Evolutionary conservation across 2,888 invertebrate species (phyloP).

Genomic region (Microctonus aethiopoides): DNA sequence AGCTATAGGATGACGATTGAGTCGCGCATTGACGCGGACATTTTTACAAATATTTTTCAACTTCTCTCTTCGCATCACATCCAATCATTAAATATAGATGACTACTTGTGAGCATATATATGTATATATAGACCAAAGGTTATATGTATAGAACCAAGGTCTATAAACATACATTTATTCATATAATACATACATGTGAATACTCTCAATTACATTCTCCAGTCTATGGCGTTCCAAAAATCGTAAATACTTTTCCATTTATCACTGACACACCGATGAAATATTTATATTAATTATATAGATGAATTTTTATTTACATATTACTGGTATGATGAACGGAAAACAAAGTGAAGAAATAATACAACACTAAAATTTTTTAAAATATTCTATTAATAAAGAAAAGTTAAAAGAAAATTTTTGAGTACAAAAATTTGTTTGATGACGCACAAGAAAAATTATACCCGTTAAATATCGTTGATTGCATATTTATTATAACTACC

Average conservation of each 20-base stretch:
- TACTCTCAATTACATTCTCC: background rate
- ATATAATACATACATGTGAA: background rate
- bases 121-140: background rate
- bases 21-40: conserved; percentile 4
- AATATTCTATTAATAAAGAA: background rate
- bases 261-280: background rate
- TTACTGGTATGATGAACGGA: background rate
- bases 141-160: no score
- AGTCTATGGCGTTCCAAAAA: background rate
- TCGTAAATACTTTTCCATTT: background rate
- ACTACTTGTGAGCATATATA: background rate
- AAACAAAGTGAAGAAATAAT: background rate
- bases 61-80: background rate
- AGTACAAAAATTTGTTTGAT: background rate
- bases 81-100: background rate
- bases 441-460: background rate
- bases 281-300: background rate
- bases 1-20: background rate
- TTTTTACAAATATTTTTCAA: background rate
- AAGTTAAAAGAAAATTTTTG: background rate
- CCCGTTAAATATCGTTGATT: background rate
- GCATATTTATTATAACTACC: conserved; percentile 47
- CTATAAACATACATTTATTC: background rate
- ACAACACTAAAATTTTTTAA: background rate
- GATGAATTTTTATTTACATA: background rate